Evolutionary conservation across 2,888 invertebrate species (phyloP).

Genomic region (Nasonovia ribisnigri): DNA sequence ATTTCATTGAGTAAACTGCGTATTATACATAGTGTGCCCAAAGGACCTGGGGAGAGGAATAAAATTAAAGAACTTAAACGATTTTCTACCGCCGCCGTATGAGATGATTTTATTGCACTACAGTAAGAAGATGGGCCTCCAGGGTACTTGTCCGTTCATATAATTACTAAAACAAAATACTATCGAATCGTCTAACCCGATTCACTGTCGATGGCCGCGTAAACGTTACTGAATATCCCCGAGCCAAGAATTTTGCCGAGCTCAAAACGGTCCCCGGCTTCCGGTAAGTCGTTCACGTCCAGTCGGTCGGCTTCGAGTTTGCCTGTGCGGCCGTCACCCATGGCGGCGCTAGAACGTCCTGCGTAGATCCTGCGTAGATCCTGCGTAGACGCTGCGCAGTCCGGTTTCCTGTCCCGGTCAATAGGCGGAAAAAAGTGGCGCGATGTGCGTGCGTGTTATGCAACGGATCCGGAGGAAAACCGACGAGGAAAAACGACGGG

Average conservation of each 20-base stretch:
- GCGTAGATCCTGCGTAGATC: background rate
- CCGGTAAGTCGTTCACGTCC: conserved; percentile 77
- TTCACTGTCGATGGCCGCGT: conserved; percentile 78
- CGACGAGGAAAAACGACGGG: background rate
- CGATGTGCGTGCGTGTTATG: background rate
- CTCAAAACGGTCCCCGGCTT: conserved; percentile 82
- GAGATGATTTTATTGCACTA: background rate
- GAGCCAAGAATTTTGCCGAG: conserved; percentile 79
- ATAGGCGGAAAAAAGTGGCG: background rate
- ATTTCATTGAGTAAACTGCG: background rate
- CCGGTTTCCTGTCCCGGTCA: too few species aligned
- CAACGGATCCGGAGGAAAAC: background rate
- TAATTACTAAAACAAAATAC: background rate
- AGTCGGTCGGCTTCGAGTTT: conserved; percentile 13
- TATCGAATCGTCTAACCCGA: conserved; percentile 73
- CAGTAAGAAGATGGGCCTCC: background rate
- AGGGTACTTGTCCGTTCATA: background rate
- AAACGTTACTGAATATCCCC: conserved; percentile 84
- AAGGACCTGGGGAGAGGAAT: background rate
- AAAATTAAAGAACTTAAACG: background rate
- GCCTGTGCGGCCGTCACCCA: background rate
- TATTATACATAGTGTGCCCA: background rate
- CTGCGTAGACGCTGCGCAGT: background rate
- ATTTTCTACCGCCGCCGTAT: background rate
- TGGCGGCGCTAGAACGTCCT: background rate